Evolutionary conservation across 2,113 vertebrate genomes (phyloP), one percentile per base, ranked within the genome.

Genomic region (Manacus vitellinus): DNA sequence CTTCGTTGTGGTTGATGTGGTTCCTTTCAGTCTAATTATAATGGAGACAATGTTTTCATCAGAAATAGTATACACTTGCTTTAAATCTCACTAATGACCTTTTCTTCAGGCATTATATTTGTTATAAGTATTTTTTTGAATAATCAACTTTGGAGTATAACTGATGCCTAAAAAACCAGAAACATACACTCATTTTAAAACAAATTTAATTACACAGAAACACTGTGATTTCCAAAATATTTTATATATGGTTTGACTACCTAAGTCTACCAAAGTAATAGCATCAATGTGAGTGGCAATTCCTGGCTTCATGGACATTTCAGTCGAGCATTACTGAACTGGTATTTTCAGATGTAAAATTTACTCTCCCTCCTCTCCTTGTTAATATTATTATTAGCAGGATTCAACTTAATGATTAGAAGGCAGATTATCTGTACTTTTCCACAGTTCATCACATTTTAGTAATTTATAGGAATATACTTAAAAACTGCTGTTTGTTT

Each of bases 391-490:
- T 39, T 91, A 81, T 81, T 55, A 72, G 33, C 24, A 46, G 67
- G 66, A 92, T 85, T 67, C 21, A 85, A 35, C 30, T 80, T 65
- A 59, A 63, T 19, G 4, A 59, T 67, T 52, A 66, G 23, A 92
- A 82, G 41, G 19, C 35, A 85, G 24, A 41, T 79, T 82, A 55
- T 51, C 47, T 95, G 78, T 96, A 85, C 37, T 82, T 95, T 86
- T 89, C 54, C 33, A 91, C 28, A 92, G 62, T 63, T 91, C 58
- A 91, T 78, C 65, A 92, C 54, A 71, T 94, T 95, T 97, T 91
- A 95, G 54, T 94, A 94, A 95, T 89, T 96, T 90, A 94, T 82
- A 95, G 44, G 77, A 81, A 96, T 94, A 74, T 89, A 95, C 85
- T 97, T 92, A 65, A 87, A 94, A 80, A 56, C 43, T 51, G 33